Evolutionary conservation across 2,888 invertebrate species (phyloP).

Genomic region (Calameuta filiformis): DNA sequence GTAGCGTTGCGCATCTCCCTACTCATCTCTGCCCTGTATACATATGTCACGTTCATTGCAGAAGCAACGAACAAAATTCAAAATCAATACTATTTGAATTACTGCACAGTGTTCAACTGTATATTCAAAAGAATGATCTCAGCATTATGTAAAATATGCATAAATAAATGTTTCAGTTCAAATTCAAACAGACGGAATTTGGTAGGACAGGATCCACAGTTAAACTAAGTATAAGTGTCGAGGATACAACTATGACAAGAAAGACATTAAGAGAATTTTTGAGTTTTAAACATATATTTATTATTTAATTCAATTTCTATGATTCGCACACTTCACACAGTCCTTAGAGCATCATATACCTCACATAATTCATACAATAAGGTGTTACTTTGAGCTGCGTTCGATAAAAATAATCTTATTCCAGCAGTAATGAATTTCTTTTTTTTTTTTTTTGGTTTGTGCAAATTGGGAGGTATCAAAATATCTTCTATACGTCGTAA

Average conservation of each 20-base stretch:
- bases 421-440: slow-evolving; percentile 47
- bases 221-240: not conserved
- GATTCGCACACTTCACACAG: slow-evolving; percentile 57
- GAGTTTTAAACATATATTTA: slow-evolving; percentile 61
- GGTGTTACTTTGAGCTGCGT: slow-evolving; percentile 54
- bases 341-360: slow-evolving; percentile 36
- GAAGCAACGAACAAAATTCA: not conserved
- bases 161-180: not conserved
- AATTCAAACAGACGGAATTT: not conserved
- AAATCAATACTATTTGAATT: not conserved
- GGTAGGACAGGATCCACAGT: not conserved
- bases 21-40: too few species aligned
- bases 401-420: slow-evolving; percentile 59
- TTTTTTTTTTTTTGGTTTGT: slow-evolving; percentile 51
- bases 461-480: slow-evolving; percentile 63
- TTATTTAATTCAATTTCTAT: slow-evolving; percentile 50
- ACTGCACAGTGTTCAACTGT: too few species aligned
- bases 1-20: too few species aligned
- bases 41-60: not conserved
- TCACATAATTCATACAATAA: slow-evolving; percentile 36
- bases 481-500: slow-evolving; percentile 57
- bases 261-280: not conserved
- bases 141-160: not conserved
- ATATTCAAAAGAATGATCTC: too few species aligned
- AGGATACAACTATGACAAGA: not conserved